These are phyloP conservation scores for Danio kyathit DNA, from an alignment of 2,797 vertebrate genomes.

Conservation along the genomic window DNA sequence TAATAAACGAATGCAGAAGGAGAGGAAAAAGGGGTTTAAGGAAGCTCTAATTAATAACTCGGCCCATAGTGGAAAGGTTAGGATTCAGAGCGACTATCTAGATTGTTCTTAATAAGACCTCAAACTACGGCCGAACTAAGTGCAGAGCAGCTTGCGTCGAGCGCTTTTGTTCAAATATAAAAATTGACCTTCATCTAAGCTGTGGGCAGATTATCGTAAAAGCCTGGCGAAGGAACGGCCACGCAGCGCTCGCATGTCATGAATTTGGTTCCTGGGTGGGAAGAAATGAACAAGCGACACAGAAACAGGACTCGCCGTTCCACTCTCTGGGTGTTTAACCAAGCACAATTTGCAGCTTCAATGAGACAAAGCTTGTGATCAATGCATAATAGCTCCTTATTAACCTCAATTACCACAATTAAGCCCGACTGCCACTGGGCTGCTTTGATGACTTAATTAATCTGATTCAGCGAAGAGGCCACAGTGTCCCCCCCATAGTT, in stretches of 20 bases:
- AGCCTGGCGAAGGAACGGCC: background rate
- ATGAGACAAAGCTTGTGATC: constrained; percentile 87
- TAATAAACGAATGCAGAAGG: constrained; percentile 36
- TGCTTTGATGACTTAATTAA: constrained; percentile 86
- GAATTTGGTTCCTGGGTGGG: constrained; percentile 32
- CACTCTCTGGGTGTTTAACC: constrained; percentile 81
- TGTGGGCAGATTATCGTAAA: constrained; percentile 12
- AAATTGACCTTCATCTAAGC: constrained; percentile 41
- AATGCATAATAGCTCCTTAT: constrained; percentile 85
- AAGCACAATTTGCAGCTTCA: constrained; percentile 82
- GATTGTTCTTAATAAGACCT: constrained; percentile 43
- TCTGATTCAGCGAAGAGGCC: constrained; percentile 81
- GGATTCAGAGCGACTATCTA: constrained; percentile 23
- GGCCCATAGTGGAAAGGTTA: background rate
- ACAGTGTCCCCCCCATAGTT: constrained; percentile 63
- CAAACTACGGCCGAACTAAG: constrained; percentile 22
- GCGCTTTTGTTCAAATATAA: constrained; percentile 9
- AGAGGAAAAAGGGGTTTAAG: constrained; percentile 8
- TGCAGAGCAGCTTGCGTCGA: background rate
- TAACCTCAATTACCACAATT: constrained; percentile 88
- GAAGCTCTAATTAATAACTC: constrained; percentile 18
- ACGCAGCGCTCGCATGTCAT: background rate
- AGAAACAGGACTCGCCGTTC: constrained; percentile 50
- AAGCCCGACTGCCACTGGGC: constrained; percentile 84
- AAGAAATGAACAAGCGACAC: constrained; percentile 41